Evolutionary conservation across 2,888 invertebrate genomes (phyloP), one percentile per base, ranked within the genome.

Genomic region (Drosophila phalerata): DNA sequence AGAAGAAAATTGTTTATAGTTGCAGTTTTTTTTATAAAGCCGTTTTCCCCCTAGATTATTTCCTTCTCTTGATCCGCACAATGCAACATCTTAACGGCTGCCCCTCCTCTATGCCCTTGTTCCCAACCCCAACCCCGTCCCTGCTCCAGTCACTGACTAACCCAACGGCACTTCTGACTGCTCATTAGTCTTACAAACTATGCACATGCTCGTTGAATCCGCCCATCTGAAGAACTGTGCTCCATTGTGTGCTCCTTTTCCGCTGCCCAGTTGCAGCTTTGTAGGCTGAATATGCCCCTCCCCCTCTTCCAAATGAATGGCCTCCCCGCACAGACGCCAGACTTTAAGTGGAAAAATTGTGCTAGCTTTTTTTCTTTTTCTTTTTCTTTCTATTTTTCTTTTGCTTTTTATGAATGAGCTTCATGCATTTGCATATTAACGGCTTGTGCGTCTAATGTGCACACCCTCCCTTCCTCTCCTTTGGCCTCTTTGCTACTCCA

Each of bases 361-460:
- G 62, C 57, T 49, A 37, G 37, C 38, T 40, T 40, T 40, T 28
- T 42, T n/a, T 25, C 10, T 32, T 10, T 30, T 43, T 11, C 63
- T 73, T 67, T 67, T 34, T 47, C 32, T 40, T 56, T 40, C 57
- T 48, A n/a, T n/a, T n/a, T n/a, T n/a, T n/a, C n/a, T 48, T 38
- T 19, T 47, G 11, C 62, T 47, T 76, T 72, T 77, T 72, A 79
- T 77, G 83, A 83, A 81, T 85, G 77, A 73, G 70, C 66, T 62
- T 55, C 69, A 51, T 80, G 81, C 86, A 84, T 84, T 84, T 84
- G 84, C 84, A 84, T 88, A 88, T 88, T 88, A 85, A 85, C 85
- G 85, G 84, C 88, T 75, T 85, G 86, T 88, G 83, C 86, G 83
- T 83, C 84, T 85, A 85, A 85, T 85, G 88, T 85, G 88, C 75